These are phyloP conservation scores for Kryptolebias marmoratus DNA, from an alignment of 2,113 vertebrate species.

Conservation along the genomic window DNA sequence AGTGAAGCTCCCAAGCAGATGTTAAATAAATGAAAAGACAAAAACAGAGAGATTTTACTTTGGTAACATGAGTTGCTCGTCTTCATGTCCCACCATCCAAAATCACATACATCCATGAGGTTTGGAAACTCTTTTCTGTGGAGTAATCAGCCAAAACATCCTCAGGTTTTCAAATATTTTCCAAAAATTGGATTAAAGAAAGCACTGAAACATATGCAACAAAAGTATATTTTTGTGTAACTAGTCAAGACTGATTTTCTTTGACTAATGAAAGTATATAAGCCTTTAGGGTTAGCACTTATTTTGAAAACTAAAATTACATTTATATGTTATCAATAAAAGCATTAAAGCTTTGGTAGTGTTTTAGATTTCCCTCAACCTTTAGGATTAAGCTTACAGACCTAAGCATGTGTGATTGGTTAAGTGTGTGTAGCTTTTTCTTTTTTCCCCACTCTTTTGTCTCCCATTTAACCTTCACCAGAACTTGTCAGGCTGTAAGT, in stretches of 20 bases:
- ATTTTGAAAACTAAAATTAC: neutral
- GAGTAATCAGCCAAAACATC: neutral
- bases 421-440: no score
- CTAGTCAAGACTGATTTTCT: no score
- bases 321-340: neutral
- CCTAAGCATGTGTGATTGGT: no score
- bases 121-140: neutral
- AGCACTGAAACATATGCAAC: no score
- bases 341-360: neutral
- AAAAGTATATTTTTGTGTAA: no score
- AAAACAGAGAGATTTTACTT: constrained; percentile 15
- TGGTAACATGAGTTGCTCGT: constrained; percentile 37
- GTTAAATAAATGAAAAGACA: constrained; percentile 4
- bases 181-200: no score
- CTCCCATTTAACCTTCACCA: no score
- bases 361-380: no score
- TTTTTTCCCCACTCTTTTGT: no score
- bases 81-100: constrained; percentile 10
- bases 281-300: neutral
- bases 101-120: constrained; percentile 4
- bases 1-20: constrained; percentile 21
- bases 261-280: neutral
- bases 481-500: no score
- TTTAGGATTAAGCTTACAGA: no score
- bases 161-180: no score